Evolutionary conservation across 2,113 vertebrate genomes (phyloP), one percentile per base, ranked within the genome.

Genomic region (Pipra filicauda): DNA sequence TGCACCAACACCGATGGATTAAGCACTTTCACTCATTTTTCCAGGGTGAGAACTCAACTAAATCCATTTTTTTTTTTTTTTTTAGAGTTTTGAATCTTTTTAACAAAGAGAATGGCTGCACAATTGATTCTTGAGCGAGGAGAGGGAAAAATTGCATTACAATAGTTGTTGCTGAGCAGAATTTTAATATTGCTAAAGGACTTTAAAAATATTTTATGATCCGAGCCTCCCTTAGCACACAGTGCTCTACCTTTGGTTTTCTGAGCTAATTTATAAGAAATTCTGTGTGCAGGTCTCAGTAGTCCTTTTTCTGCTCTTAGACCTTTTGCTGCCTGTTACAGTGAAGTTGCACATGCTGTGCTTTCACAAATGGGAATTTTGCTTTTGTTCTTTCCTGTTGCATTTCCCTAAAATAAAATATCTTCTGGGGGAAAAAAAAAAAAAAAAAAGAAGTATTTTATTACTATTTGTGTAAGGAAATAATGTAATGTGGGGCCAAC

Each of bases 241-340:
- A 82, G 89, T 23, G 74, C 70, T 85, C 73, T 95, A 28, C 84
- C 77, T 95, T 85, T 85, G 57, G 48, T 92, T 95, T 89, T 72
- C 81, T 79, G 83, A 95, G 89, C 73, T 97, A 89, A 95, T 91
- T 92, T 95, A 85, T 95, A 91, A 81, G 95, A 78, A 76, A 74
- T 69, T 94, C 71, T 59, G 57, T 58, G 79, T 91, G 89, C 69
- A 81, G 76, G 78, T 92, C 95, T 93, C 89, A 86, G 86, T 75
- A 78, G 91, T 92, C 65, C 49, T 64, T 87, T 91, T 91, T 85
- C 91, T 93, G 79, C 92, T 92, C 92, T 88, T 88, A 86, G 85
- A 95, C 88, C 41, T 97, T 96, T 88, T 93, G 81, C 88, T 94
- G 92, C 73, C 79, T 91, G 69, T 81, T 90, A 30, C 1, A 92